phyloP scores from a whole-genome alignment of 2,113 vertebrate species.

The Pseudorectes ferrugineus region DNA sequence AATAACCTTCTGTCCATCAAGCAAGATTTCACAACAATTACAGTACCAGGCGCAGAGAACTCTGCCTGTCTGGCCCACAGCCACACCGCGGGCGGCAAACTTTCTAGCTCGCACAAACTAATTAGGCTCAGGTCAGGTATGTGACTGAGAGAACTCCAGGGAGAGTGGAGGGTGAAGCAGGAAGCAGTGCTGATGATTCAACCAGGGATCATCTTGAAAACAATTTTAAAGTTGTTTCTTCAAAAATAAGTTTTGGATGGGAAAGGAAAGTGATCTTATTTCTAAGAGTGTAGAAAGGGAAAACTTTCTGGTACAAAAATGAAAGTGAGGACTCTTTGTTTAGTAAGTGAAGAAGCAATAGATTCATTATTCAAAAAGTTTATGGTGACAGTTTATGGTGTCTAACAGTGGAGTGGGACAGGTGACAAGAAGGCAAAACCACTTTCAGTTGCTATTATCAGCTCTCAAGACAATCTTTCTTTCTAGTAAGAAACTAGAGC shows the following conservation, averaged over 20 bases:
- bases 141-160: neutral
- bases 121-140: conserved; percentile 48
- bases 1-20: conserved; percentile 26
- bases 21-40: conserved; percentile 49
- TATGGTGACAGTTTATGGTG: neutral
- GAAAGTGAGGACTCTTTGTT: neutral
- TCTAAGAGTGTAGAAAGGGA: neutral
- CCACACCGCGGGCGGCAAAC: conserved; percentile 3
- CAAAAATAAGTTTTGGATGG: neutral
- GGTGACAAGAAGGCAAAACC: neutral
- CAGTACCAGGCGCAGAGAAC: conserved; percentile 60
- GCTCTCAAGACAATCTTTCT: neutral
- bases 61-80: conserved; percentile 52
- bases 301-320: neutral
- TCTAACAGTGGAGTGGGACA: neutral
- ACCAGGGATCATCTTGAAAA: conserved; percentile 6
- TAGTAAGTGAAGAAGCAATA: neutral
- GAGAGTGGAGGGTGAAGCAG: conserved; percentile 9
- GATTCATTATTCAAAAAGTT: neutral
- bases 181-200: conserved; percentile 1
- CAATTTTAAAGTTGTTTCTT: neutral
- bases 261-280: neutral
- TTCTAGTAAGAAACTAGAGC: neutral
- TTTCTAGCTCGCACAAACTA: conserved; percentile 25
- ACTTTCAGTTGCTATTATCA: neutral